These are phyloP conservation scores for Dasypogon diadema DNA, from an alignment of 2,888 invertebrate genomes.

Conservation along the genomic window DNA sequence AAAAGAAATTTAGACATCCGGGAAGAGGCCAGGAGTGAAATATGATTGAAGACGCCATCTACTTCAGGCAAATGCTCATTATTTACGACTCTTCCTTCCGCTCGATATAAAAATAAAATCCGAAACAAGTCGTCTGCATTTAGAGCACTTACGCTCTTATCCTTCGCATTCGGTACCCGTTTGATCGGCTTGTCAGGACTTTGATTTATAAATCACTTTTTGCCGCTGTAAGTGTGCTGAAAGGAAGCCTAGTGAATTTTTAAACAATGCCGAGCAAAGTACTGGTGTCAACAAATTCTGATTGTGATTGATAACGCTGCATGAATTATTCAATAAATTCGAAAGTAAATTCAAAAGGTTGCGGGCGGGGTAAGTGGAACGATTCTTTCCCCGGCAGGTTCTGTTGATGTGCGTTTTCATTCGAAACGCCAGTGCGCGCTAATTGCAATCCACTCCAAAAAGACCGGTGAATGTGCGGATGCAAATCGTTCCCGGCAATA, in stretches of 20 bases:
- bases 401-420: not conserved
- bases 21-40: not conserved
- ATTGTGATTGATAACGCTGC: not conserved
- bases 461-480: not conserved
- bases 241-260: not conserved
- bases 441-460: no score
- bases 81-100: not conserved
- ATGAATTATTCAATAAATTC: not conserved
- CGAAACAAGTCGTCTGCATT: not conserved
- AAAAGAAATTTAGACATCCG: not conserved
- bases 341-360: not conserved
- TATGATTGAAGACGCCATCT: not conserved
- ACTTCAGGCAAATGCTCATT: not conserved
- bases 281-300: not conserved
- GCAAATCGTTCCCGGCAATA: not conserved
- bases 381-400: no score
- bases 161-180: not conserved
- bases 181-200: not conserved
- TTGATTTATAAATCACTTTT: not conserved
- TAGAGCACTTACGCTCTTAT: not conserved
- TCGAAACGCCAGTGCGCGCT: no score
- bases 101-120: not conserved
- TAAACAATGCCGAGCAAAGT: not conserved
- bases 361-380: not conserved
- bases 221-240: not conserved